Evolutionary conservation across 1,140 invertebrate genomes (phyloP), one percentile per base, ranked within the genome.

Genomic region (Lethocerus indicus): DNA sequence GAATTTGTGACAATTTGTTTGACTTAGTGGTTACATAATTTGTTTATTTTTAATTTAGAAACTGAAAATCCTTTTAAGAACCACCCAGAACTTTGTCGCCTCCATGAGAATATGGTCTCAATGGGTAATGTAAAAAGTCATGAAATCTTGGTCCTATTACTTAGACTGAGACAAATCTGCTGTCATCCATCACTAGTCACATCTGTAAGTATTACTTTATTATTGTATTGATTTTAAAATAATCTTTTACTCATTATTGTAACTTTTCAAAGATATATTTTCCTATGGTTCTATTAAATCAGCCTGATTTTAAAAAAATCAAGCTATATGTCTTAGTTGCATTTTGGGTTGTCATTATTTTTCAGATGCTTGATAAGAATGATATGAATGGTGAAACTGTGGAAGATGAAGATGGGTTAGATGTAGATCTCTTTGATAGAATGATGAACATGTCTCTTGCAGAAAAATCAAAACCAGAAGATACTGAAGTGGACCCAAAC

Each of bases 121-220:
- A 64, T 70, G 47, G 71, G 75, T 43, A 35, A 35, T 20, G 72
- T 86, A 0, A 79, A 80, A 58, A 67, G 76, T 3, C 76, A 81
- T 61, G 76, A 86, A 60, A 83, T 93, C 59, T 67, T 94, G 48
- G 79, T 88, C 0, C 65, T 91, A 1, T 59, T 94, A 13, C 61
- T 93, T n/a, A 68, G 90, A 18, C 63, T 94, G 42, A 69, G 89
- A 5, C 91, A 94, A 62, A 78, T 88, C 44, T 92, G 89, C 63
- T 85, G 84, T 60, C 88, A 94, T 70, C 80, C 88, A 1, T 77
- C 76, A 9, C 70, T 95, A 1, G 83, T 93, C 49, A 71, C 73
- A 54, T 62, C 67, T 46, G 73, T 73, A 65, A 57, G 57, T 56
- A 24, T 43, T 24, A 59, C 60, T 58, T 63, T 52, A 2, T 25